phyloP scores from a whole-genome alignment of 2,888 invertebrate genomes.

The Timema cristinae region DNA sequence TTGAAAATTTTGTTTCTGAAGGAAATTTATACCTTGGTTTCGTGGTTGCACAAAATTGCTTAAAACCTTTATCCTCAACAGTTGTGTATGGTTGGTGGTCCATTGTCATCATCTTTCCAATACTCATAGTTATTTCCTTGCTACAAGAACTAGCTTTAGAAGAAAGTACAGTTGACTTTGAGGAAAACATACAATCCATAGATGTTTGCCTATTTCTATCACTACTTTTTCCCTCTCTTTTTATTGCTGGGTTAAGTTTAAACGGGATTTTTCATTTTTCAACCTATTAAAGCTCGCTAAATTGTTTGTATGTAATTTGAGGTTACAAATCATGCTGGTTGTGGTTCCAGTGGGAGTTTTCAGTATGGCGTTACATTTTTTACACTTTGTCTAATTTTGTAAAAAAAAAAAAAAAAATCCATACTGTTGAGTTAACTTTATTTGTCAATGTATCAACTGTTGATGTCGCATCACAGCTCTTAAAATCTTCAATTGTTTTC shows the following conservation, averaged over 20 bases:
- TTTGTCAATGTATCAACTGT: too few relatives aligned
- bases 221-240: not conserved
- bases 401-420: too few relatives aligned
- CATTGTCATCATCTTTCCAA: conserved; percentile 16
- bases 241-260: not conserved
- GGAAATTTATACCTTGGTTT: conserved; percentile 16
- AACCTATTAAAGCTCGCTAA: conserved; percentile 9
- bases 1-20: conserved; percentile 11
- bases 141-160: not conserved
- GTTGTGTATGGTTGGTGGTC: conserved; percentile 19
- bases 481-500: too few relatives aligned
- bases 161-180: not conserved
- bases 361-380: too few relatives aligned
- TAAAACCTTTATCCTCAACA: conserved; percentile 17
- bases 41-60: not conserved
- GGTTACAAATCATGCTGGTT: not conserved
- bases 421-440: too few relatives aligned
- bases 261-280: conserved; percentile 13
- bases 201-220: not conserved
- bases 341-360: too few relatives aligned
- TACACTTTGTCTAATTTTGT: too few relatives aligned
- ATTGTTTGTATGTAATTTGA: conserved; percentile 11
- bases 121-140: not conserved
- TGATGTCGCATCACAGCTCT: too few relatives aligned
- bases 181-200: not conserved